phyloP scores from a whole-genome alignment of 1,140 invertebrate genomes.

The Hetaerina americana region DNA sequence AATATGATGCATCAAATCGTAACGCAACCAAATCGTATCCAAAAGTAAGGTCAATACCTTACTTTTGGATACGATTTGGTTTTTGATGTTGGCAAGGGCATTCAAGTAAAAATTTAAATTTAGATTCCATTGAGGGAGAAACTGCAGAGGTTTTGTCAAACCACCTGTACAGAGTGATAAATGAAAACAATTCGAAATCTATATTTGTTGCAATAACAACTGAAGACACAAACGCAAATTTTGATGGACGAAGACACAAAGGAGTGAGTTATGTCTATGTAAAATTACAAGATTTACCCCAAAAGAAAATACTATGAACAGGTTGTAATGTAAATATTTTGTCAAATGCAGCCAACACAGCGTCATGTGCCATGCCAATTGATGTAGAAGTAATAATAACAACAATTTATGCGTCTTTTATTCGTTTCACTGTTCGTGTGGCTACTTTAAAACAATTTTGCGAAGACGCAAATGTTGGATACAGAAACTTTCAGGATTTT shows the following conservation, averaged over 20 bases:
- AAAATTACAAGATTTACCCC: conserved; percentile 14
- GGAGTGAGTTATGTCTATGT: conserved; percentile 13
- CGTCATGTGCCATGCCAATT: conserved; percentile 10
- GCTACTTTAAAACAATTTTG: conserved; percentile 3
- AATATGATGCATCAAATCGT: conserved; percentile 12
- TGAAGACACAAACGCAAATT: conserved; percentile 13
- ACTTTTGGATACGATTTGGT: no score
- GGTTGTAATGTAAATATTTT: conserved; percentile 1
- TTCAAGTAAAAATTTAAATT: conserved; percentile 14
- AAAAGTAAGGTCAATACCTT: no score
- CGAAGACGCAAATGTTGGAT: conserved; percentile 5
- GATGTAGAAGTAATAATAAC: conserved; percentile 9
- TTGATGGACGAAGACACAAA: conserved; percentile 14
- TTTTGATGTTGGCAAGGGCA: conserved; percentile 8
- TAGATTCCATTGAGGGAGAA: conserved; percentile 13
- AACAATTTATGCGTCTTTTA: conserved; percentile 11
- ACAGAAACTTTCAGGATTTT: conserved; percentile 8
- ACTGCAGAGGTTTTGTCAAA: background rate
- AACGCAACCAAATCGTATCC: conserved; percentile 13
- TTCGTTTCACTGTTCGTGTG: conserved; percentile 2
- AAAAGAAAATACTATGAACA: conserved; percentile 12
- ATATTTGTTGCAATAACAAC: conserved; percentile 13
- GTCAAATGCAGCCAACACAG: conserved; percentile 4
- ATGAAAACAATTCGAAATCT: conserved; percentile 14
- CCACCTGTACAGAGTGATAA: conserved; percentile 12